phyloP scores from a whole-genome alignment of 2,797 vertebrate species.

The Channa striata region DNA sequence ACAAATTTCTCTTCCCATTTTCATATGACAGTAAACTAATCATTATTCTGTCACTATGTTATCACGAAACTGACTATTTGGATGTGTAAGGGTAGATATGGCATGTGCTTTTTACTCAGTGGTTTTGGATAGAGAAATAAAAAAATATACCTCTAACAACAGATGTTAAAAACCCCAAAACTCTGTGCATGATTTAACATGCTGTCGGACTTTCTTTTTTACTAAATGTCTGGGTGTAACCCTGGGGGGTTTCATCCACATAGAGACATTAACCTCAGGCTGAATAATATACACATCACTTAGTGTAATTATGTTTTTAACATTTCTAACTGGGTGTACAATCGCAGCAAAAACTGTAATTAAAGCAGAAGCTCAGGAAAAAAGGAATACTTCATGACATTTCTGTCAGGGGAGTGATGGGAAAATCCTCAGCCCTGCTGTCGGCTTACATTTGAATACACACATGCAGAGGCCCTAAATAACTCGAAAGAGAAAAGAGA shows the following conservation, averaged over 20 bases:
- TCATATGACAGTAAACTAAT: no score
- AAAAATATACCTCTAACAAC: no score
- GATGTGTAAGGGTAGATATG: no score
- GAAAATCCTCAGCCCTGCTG: slow-evolving; percentile 15
- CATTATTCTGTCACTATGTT: no score
- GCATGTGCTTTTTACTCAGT: no score
- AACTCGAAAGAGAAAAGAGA: slow-evolving; percentile 34
- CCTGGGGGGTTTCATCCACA: not conserved
- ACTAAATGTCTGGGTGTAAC: not conserved
- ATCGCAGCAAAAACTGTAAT: no score
- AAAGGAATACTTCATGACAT: not conserved
- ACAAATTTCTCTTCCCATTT: no score
- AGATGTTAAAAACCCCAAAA: no score
- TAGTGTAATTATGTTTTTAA: not conserved
- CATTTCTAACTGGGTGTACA: no score
- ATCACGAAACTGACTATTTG: no score
- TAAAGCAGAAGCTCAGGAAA: not conserved
- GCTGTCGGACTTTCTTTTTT: not conserved
- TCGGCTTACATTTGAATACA: slow-evolving; percentile 23
- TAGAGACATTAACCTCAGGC: not conserved
- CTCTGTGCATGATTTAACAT: no score
- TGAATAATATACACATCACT: not conserved
- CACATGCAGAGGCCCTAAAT: slow-evolving; percentile 12
- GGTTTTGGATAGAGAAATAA: no score
- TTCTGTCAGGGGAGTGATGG: not conserved